Evolutionary conservation across 1,140 invertebrate genomes (phyloP).

Genomic region (Calliopsis andreniformis): DNA sequence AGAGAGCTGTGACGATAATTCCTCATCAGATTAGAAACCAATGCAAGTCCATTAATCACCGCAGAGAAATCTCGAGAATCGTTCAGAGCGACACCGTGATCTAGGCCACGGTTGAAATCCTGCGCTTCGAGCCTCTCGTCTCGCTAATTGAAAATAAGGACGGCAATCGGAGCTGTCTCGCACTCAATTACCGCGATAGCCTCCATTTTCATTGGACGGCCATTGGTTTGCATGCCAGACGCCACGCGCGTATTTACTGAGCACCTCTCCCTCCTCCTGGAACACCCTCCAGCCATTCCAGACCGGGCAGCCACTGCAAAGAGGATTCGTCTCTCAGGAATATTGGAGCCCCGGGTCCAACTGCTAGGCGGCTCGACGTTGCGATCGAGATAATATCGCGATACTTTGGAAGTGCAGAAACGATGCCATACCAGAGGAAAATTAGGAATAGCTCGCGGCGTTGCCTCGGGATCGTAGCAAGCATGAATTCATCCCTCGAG

Average conservation of each 20-base stretch:
- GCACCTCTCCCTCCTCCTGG: too few species aligned
- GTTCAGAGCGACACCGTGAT: slow-evolving; percentile 2
- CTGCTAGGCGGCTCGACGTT: too few species aligned
- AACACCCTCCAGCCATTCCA: too few species aligned
- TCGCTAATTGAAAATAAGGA: slow-evolving; percentile 43
- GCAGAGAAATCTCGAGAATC: slow-evolving; percentile 5
- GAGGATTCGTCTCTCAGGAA: too few species aligned
- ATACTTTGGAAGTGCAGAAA: slow-evolving; percentile 32
- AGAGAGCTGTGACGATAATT: neutral
- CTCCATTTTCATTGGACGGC: neutral
- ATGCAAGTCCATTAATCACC: slow-evolving; percentile 36
- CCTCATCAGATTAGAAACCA: slow-evolving; percentile 30
- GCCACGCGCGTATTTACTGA: too few species aligned
- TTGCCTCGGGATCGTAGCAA: slow-evolving; percentile 26
- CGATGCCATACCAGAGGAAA: slow-evolving; percentile 1
- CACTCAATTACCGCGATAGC: neutral
- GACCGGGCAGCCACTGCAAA: too few species aligned
- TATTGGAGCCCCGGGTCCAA: too few species aligned
- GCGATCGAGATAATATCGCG: slow-evolving; percentile 19
- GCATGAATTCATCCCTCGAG: slow-evolving; percentile 36
- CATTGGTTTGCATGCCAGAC: neutral
- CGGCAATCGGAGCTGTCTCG: slow-evolving; percentile 4
- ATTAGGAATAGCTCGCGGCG: slow-evolving; percentile 36
- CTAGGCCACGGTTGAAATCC: slow-evolving; percentile 15
- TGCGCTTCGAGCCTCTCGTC: slow-evolving; percentile 2